Percentiles rank a stretch among this genome's conserved stretches.
Conservation (phyloP, 2,113 vertebrate species). For the Gopherus evgoodei region DNA sequence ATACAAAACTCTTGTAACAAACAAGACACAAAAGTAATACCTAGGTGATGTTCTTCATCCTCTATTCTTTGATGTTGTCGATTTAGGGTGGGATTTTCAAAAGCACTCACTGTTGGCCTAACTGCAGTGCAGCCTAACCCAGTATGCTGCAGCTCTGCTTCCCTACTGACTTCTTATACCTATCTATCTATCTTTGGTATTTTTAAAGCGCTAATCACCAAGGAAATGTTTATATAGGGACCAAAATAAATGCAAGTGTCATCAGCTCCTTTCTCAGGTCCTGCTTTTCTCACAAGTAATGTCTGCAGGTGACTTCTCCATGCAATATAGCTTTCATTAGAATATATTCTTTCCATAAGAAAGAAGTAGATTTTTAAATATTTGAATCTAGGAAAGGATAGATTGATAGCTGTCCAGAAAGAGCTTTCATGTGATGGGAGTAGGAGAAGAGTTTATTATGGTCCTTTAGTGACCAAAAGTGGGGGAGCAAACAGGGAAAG, state of each 20-base stretch:
- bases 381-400: constrained; percentile 45
- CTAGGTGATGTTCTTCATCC: neutral
- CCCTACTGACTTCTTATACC: neutral
- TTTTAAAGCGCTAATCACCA: constrained; percentile 58
- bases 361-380: constrained; percentile 44
- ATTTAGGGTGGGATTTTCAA: neutral
- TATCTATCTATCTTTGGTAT: constrained; percentile 35
- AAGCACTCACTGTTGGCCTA: neutral
- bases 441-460: neutral
- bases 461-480: constrained; percentile 18
- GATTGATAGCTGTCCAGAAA: constrained; percentile 2
- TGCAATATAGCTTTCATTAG: constrained; percentile 36
- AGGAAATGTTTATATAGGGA: constrained; percentile 21
- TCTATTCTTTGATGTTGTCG: neutral
- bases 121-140: neutral
- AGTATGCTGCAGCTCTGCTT: too few relatives aligned
- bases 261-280: neutral
- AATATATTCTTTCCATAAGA: constrained; percentile 26
- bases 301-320: constrained; percentile 49
- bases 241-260: constrained; percentile 29
- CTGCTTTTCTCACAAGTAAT: constrained; percentile 34
- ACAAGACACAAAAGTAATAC: rapidly evolving
- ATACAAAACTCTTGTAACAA: neutral
- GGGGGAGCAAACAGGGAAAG: neutral
- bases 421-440: neutral